phyloP scores from a whole-genome alignment of 1,140 invertebrate species.

The Drosophila sulfurigaster region DNA sequence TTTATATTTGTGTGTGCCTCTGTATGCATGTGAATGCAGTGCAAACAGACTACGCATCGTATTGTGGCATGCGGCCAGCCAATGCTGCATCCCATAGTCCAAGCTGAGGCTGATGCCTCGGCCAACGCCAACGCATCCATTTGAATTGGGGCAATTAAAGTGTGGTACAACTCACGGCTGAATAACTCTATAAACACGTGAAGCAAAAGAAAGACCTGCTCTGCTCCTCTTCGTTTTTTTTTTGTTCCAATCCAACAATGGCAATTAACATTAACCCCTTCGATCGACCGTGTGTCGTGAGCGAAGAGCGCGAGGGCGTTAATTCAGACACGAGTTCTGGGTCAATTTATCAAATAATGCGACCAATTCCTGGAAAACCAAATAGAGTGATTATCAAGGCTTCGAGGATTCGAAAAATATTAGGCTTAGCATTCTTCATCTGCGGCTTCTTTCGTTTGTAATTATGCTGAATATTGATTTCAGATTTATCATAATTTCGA shows the following conservation, averaged over 20 bases:
- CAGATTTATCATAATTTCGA: slow-evolving; percentile 18
- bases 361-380: slow-evolving; percentile 65
- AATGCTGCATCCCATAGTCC: slow-evolving; percentile 36
- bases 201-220: slow-evolving; percentile 42
- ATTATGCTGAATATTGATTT: slow-evolving; percentile 73
- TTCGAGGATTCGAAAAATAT: slow-evolving; percentile 8
- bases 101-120: slow-evolving; percentile 33
- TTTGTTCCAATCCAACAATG: slow-evolving; percentile 25
- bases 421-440: slow-evolving; percentile 24
- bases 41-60: slow-evolving; percentile 67
- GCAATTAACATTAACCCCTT: slow-evolving; percentile 81
- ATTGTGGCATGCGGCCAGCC: slow-evolving; percentile 64
- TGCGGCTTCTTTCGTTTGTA: slow-evolving; percentile 43
- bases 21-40: slow-evolving; percentile 70
- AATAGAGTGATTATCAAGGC: slow-evolving; percentile 67
- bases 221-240: slow-evolving; percentile 23
- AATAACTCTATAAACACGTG: slow-evolving; percentile 66
- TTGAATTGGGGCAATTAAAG: slow-evolving; percentile 83
- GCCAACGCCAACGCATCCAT: slow-evolving; percentile 47
- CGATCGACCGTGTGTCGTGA: slow-evolving; percentile 41
- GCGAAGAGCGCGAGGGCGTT: slow-evolving; percentile 61
- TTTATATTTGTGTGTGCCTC: slow-evolving; percentile 80
- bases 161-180: slow-evolving; percentile 64
- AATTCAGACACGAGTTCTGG: slow-evolving; percentile 78
- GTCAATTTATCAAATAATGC: slow-evolving; percentile 79